These are phyloP conservation scores for Ceyx margarethae DNA, from an alignment of 2,113 vertebrate species.

Conservation along the genomic window DNA sequence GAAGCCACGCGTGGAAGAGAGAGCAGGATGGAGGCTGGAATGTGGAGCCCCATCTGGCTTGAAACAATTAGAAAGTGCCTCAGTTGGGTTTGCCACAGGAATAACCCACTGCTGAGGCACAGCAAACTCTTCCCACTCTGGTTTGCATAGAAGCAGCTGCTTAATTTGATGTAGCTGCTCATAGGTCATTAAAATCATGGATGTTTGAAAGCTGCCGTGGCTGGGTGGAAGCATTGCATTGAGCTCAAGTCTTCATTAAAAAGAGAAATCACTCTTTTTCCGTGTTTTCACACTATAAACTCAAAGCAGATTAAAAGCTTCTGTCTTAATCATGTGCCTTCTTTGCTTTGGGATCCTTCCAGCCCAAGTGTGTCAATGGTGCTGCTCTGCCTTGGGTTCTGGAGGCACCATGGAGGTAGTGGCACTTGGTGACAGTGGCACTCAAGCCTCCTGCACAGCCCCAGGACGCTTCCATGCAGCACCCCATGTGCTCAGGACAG, in stretches of 20 bases:
- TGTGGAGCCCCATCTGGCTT: background rate
- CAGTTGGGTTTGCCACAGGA: background rate
- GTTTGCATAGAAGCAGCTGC: background rate
- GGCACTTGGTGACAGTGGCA: background rate
- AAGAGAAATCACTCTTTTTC: background rate
- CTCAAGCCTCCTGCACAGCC: rapidly evolving
- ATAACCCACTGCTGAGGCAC: background rate
- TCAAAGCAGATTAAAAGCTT: background rate
- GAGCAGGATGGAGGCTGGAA: background rate
- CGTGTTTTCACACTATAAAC: background rate
- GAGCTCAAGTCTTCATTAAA: background rate
- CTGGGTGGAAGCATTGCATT: background rate
- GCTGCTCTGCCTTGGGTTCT: background rate
- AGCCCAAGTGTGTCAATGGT: background rate
- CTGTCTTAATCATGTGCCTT: background rate
- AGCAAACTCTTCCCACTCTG: background rate
- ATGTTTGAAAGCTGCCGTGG: background rate
- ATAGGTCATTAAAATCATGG: background rate
- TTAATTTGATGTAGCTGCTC: background rate
- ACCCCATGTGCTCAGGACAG: rapidly evolving
- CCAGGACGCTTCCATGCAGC: rapidly evolving
- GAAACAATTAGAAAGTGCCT: background rate
- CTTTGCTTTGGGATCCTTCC: background rate
- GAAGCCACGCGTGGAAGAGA: background rate
- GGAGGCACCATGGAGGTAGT: background rate